These are phyloP conservation scores for Laothoe populi DNA, from an alignment of 2,888 invertebrate species.

Conservation along the genomic window DNA sequence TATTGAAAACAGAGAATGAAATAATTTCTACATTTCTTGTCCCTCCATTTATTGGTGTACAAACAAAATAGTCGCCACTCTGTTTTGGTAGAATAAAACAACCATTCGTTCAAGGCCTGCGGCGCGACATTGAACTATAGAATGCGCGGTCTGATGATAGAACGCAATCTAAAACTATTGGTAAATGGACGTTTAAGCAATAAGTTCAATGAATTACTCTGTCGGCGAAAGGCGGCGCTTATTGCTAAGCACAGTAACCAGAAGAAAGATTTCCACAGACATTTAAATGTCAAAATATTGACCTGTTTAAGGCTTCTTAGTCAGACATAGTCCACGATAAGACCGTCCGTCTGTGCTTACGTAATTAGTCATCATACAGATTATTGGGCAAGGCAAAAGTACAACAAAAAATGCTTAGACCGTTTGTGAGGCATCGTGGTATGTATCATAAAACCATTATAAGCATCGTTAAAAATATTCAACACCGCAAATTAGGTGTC, in stretches of 20 bases:
- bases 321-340: not conserved
- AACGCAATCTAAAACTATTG: constrained; percentile 61
- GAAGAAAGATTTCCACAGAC: constrained; percentile 18
- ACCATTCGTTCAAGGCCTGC: constrained; percentile 55
- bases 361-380: too few relatives aligned
- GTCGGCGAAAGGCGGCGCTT: constrained; percentile 46
- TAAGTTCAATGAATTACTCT: constrained; percentile 49
- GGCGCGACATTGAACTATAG: constrained; percentile 66
- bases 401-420: too few relatives aligned
- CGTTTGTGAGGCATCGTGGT: too few relatives aligned
- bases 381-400: too few relatives aligned
- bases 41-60: not conserved
- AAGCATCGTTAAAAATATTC: too few relatives aligned
- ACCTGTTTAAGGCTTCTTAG: too few relatives aligned
- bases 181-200: constrained; percentile 57
- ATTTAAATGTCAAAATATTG: constrained; percentile 11
- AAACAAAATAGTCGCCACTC: constrained; percentile 5
- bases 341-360: too few relatives aligned
- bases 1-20: not conserved
- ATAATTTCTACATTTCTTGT: not conserved
- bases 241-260: constrained; percentile 32
- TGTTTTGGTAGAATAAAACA: constrained; percentile 34
- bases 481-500: too few relatives aligned
- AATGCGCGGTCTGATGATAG: constrained; percentile 59
- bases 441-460: too few relatives aligned